A percentile compares a stretch with the other conserved stretches of the same genome.
These are phyloP conservation scores for Agrilus biguttatus DNA, from an alignment of 2,888 invertebrate species.

Conservation along the genomic window DNA sequence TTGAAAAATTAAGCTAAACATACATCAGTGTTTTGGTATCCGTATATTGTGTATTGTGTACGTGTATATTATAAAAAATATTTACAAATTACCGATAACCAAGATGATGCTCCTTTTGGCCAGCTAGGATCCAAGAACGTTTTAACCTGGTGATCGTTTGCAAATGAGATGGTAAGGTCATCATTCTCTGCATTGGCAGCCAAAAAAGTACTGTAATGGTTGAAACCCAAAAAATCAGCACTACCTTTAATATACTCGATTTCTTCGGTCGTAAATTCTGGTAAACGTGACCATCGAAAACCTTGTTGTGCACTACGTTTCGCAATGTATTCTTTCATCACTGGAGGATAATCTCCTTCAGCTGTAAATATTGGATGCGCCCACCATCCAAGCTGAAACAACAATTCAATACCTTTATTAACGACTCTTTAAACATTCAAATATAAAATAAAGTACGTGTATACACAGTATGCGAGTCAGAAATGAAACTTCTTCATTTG, in stretches of 20 bases:
- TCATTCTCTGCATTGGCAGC: background rate
- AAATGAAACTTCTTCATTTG: too few species aligned
- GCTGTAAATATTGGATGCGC: constrained; percentile 39
- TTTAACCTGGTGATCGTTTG: constrained; percentile 27
- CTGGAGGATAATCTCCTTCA: constrained; percentile 42
- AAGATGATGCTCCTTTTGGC: constrained; percentile 32
- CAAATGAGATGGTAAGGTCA: constrained; percentile 2
- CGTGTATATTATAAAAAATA: too few species aligned
- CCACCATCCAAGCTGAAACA: constrained; percentile 33
- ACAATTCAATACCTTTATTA: too few species aligned
- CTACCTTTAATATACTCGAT: constrained; percentile 28
- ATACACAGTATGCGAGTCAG: too few species aligned
- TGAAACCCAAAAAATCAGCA: constrained; percentile 36
- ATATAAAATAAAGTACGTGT: too few species aligned
- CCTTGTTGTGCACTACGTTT: constrained; percentile 39
- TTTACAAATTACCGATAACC: constrained; percentile 28
- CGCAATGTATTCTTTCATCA: constrained; percentile 38
- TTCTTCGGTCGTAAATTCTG: constrained; percentile 39
- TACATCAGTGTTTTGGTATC: too few species aligned
- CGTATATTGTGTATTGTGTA: too few species aligned
- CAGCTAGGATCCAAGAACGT: constrained; percentile 29
- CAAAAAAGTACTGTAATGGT: constrained; percentile 30
- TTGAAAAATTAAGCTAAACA: too few species aligned
- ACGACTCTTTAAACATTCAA: too few species aligned
- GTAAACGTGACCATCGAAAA: constrained; percentile 39